Percentiles rank a stretch among this genome's conserved stretches.
phyloP scores from a whole-genome alignment of 2,797 vertebrate genomes.

The Lerista edwardsae region DNA sequence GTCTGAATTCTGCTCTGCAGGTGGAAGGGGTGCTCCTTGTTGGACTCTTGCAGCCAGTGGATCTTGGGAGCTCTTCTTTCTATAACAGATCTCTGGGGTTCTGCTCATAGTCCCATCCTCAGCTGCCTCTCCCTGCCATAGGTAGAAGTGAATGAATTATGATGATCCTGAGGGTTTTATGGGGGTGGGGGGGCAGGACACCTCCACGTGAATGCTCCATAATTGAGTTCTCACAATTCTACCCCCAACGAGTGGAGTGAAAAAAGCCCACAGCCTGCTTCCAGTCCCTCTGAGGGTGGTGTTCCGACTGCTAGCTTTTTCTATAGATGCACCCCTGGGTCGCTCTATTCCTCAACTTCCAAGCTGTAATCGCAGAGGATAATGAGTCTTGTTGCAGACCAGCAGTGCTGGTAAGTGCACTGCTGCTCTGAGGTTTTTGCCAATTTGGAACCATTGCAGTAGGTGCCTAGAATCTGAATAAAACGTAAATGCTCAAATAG shows the following conservation, averaged over 20 bases:
- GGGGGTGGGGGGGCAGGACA: background rate
- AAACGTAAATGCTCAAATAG: background rate
- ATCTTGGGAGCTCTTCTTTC: conserved; percentile 3
- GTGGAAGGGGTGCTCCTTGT: fast-evolving
- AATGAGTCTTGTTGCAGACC: background rate
- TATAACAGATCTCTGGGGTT: background rate
- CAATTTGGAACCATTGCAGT: background rate
- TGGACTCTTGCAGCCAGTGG: background rate
- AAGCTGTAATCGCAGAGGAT: background rate
- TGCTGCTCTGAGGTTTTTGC: background rate
- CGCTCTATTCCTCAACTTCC: background rate
- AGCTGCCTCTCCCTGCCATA: no score
- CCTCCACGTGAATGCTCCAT: background rate
- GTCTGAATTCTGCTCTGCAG: fast-evolving
- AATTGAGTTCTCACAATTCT: background rate
- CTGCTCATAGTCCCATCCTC: no score
- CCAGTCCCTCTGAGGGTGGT: conserved; percentile 17
- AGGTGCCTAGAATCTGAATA: background rate
- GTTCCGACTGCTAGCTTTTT: background rate
- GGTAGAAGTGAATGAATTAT: background rate
- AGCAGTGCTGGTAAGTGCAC: no score
- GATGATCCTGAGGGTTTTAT: background rate
- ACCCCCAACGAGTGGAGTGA: no score
- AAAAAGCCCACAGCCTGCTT: no score
- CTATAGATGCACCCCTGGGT: no score